Evolutionary conservation across 1,140 invertebrate genomes (phyloP).

Genomic region (Aphelinus atriplicis): DNA sequence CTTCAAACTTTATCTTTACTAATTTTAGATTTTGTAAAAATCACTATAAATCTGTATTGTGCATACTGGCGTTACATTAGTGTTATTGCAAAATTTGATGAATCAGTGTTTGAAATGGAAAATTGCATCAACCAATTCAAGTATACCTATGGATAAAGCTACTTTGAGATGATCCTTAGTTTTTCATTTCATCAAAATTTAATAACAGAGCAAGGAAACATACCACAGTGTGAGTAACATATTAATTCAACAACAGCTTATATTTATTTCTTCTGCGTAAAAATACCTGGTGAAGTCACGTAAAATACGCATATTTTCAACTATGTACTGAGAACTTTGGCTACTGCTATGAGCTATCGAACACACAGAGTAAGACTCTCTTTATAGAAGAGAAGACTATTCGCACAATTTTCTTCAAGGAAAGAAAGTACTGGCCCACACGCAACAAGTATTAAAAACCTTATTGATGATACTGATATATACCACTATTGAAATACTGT

Average conservation of each 20-base stretch:
- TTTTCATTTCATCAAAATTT: slow-evolving; percentile 28
- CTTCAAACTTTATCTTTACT: slow-evolving; percentile 27
- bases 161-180: slow-evolving; percentile 18
- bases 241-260: slow-evolving; percentile 39
- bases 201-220: slow-evolving; percentile 40
- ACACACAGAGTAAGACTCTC: slow-evolving; percentile 40
- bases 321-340: slow-evolving; percentile 50
- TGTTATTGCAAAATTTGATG: slow-evolving; percentile 17
- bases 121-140: slow-evolving; percentile 18
- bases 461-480: slow-evolving; percentile 21
- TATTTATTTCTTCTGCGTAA: slow-evolving; percentile 14
- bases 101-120: slow-evolving; percentile 29
- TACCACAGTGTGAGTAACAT: slow-evolving; percentile 37
- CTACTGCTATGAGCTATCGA: slow-evolving; percentile 55
- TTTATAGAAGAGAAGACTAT: slow-evolving; percentile 30
- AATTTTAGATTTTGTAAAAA: slow-evolving; percentile 11
- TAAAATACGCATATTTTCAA: slow-evolving; percentile 40
- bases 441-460: slow-evolving; percentile 29
- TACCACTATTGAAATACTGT: slow-evolving; percentile 15
- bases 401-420: slow-evolving; percentile 23
- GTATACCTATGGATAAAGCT: slow-evolving; percentile 29
- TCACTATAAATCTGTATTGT: slow-evolving; percentile 5
- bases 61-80: slow-evolving; percentile 8
- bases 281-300: slow-evolving; percentile 34
- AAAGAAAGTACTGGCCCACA: slow-evolving; percentile 31